Evolutionary conservation across 2,113 vertebrate species (phyloP), one percentile per base, ranked within the genome.

Genomic region (Muscicapa adusta): DNA sequence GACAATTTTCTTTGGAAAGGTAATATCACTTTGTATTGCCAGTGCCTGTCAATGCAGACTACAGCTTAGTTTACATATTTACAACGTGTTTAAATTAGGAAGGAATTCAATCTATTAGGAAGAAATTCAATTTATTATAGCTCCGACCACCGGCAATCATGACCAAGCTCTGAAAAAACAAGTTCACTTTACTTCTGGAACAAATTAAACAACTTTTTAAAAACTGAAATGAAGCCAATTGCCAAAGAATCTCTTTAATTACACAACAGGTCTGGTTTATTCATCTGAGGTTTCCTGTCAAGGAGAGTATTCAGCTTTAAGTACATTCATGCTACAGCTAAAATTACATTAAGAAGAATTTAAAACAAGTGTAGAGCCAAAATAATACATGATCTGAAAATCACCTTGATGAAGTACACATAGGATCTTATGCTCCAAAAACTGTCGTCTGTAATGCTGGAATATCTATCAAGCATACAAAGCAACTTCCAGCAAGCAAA

Each of bases 101-200:
- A 93, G 15, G 16, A 83, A 80, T 81, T 80, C 1, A 40, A 70
- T 91, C 70, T 76, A 85, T 75, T 78, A 65, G 48, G 54, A 91
- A 91, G 28, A 28, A 79, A 76, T 88, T 89, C 1, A 42, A 57
- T 89, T 76, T 68, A 66, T 66, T 85, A 58, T 38, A 79, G 40
- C 12, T 91, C 23, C 18, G 18, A 79, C 63, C 67, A 83, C 28
- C 20, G 56, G 67, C 18, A 84, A 74, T 74, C 65, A 74, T 2
- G 6, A 77, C 31, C 29, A 84, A 86, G 25, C 66, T 91, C 65
- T 78, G 67, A 70, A 76, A 76, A 92, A 88, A n/a, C 33, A 88
- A 83, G 60, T 83, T 91, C 43, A 91, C 72, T 87, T 94, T 66
- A 75, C 50, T 92, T 80, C 68, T 94, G 89, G 67, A 93, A 94